phyloP scores from a whole-genome alignment of 2,888 invertebrate species.

The Leptinotarsa tumamoca region DNA sequence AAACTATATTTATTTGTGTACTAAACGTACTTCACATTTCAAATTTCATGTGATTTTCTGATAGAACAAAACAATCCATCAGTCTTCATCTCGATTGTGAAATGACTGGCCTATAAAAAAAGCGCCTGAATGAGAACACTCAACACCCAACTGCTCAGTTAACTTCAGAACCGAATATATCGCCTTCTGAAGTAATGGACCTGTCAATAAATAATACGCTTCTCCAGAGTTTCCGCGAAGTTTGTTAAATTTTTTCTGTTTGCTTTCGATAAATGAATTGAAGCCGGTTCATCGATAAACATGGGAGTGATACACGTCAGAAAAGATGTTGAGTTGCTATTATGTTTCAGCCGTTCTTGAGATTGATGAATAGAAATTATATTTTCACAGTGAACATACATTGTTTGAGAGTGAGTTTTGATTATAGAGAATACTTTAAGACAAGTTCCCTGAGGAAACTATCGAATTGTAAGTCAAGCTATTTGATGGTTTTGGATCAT shows the following conservation, averaged over 20 bases:
- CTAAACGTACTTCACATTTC: no score
- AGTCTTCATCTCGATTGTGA: background rate
- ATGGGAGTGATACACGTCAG: constrained; percentile 12
- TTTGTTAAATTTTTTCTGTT: constrained; percentile 10
- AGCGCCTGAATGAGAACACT: background rate
- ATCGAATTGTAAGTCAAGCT: no score
- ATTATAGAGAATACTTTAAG: background rate
- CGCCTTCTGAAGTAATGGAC: constrained; percentile 22
- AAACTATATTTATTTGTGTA: no score
- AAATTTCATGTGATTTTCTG: no score
- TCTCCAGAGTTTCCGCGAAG: constrained; percentile 12
- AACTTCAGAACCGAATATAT: constrained; percentile 15
- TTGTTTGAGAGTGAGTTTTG: background rate
- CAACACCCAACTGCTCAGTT: constrained; percentile 9
- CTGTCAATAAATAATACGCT: constrained; percentile 26
- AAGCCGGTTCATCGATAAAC: constrained; percentile 8
- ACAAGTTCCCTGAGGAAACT: background rate
- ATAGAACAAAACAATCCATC: no score
- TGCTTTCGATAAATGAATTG: constrained; percentile 13
- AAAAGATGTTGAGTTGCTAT: background rate
- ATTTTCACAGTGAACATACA: background rate
- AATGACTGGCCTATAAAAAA: background rate
- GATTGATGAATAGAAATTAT: background rate
- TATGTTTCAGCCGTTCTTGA: background rate
- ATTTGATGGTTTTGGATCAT: no score